Evolutionary conservation across 2,888 invertebrate genomes (phyloP), one percentile per base, ranked within the genome.

Genomic region (Rhamnusium bicolor): DNA sequence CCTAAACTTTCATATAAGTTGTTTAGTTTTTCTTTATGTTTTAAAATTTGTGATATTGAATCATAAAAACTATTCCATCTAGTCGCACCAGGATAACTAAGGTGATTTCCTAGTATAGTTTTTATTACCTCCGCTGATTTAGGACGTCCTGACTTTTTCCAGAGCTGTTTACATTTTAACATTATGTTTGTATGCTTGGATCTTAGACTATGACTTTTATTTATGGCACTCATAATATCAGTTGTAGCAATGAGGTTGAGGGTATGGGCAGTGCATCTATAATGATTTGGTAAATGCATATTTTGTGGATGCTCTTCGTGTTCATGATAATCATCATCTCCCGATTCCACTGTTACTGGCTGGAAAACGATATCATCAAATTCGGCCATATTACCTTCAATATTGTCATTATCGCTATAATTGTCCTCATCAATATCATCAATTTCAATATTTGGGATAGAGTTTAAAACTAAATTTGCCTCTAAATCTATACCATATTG

Each of bases 401-500:
- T 27, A 27, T 27, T 16, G 6, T 49, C 49, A 49, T 49, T 16
- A 16, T 49, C 49, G n/a, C 49, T 14, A 49, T 49, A 49, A 49
- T 14, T 16, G 16, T 16, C 49, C 49, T 49, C 49, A 16, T 49
- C 49, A 49, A 49, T 14, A 49, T 49, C 49, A 49, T 49, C 6
- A 7, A 49, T 16, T 16, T 49, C 16, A 49, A 49, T 16, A 16
- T 16, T 49, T 49, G 16, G 49, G 16, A 49, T 49, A 16, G 49
- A 49, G 16, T 49, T 49, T 49, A 49, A 49, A 49, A 16, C 49
- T 49, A 49, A 49, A 16, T 16, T 16, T 16, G 49, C 49, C 14
- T 49, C 49, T 10, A 56, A 21, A n/a, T 56, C 8, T 29, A 60
- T 27, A 14, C 60, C 60, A 32, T n/a, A 60, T 27, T 60, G 16